Percentiles rank a stretch among this genome's conserved stretches.
These are phyloP conservation scores for Dendropsophus ebraccatus DNA, from an alignment of 2,113 vertebrate species.

Conservation along the genomic window DNA sequence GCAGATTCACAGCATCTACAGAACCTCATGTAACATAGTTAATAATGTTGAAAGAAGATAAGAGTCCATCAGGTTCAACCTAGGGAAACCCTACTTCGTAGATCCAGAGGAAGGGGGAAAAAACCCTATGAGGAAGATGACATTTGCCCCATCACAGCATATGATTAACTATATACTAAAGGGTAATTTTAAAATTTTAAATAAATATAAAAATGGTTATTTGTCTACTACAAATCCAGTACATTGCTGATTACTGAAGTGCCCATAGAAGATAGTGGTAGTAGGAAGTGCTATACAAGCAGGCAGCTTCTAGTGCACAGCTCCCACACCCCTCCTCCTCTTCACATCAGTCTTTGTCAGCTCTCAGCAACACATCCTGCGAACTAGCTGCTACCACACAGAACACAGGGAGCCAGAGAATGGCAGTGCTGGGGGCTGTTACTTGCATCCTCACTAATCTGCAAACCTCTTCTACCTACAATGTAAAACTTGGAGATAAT, in stretches of 20 bases:
- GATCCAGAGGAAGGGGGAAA: no score
- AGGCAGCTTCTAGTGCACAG: conserved; percentile 1
- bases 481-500: conserved; percentile 22
- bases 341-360: conserved; percentile 33
- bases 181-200: background rate
- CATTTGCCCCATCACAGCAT: no score
- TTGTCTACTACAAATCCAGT: no score
- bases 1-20: no score
- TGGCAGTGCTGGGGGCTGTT: conserved; percentile 20
- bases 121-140: no score
- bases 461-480: background rate
- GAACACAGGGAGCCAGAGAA: conserved; percentile 20
- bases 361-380: conserved; percentile 45
- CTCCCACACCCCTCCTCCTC: conserved; percentile 28
- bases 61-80: no score
- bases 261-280: background rate
- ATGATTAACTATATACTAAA: no score
- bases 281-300: background rate
- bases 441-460: background rate
- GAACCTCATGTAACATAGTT: no score
- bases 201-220: no score
- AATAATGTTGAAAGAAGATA: no score
- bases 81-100: no score
- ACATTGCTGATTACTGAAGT: background rate
- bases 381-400: conserved; percentile 34